Percentiles rank a stretch among this genome's conserved stretches.
These are phyloP conservation scores for Actenoides lindsayi DNA, from an alignment of 2,113 vertebrate genomes.

Conservation along the genomic window DNA sequence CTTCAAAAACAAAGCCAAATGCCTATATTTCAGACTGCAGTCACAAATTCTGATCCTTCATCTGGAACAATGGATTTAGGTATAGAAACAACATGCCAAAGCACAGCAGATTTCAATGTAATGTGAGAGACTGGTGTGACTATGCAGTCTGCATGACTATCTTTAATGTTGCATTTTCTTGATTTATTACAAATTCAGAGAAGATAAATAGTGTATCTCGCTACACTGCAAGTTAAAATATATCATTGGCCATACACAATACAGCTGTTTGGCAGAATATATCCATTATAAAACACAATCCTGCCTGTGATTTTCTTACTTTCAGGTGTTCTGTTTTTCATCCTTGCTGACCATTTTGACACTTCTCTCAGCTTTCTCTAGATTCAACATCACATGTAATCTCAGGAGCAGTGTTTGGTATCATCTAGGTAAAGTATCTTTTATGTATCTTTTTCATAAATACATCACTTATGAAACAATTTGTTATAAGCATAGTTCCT, in stretches of 20 bases:
- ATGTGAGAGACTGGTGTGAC: not conserved
- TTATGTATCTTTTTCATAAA: not conserved
- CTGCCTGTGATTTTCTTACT: not conserved
- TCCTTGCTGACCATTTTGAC: not conserved
- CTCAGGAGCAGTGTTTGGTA: not conserved
- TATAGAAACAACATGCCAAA: not conserved
- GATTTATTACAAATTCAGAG: not conserved
- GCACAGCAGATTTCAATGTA: not conserved
- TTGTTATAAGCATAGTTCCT: not conserved
- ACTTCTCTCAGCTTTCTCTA: not conserved
- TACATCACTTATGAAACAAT: not conserved
- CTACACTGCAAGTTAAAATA: not conserved
- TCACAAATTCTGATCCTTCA: not conserved
- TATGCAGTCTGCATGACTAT: not conserved
- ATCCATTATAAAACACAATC: constrained; percentile 5
- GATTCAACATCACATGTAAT: not conserved
- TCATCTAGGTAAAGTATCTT: not conserved
- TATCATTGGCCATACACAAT: not conserved
- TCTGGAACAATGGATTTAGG: not conserved
- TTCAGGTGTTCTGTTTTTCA: constrained; percentile 15
- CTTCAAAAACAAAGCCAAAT: not conserved
- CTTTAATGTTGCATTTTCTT: not conserved
- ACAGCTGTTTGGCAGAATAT: constrained; percentile 2
- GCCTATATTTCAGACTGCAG: not conserved
- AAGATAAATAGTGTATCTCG: constrained; percentile 9